phyloP scores from a whole-genome alignment of 2,113 vertebrate species.

The Bubo blakistoni region DNA sequence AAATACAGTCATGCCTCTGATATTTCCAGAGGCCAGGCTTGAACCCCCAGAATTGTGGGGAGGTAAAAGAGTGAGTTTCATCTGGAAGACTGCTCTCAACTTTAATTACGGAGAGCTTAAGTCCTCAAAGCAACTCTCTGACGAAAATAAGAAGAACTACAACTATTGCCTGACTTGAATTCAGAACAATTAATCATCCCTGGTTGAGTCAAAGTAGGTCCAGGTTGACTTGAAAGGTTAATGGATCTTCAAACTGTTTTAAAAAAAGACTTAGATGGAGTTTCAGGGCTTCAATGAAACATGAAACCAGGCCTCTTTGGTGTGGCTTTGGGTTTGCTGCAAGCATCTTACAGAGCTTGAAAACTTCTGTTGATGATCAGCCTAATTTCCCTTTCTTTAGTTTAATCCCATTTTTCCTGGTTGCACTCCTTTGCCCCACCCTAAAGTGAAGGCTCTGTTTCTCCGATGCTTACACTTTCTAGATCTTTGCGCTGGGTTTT shows the following conservation, averaged over 20 bases:
- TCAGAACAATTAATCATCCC: neutral
- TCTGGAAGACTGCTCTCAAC: neutral
- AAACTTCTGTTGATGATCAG: constrained; percentile 34
- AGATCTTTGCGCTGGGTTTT: neutral
- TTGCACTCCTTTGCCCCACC: neutral
- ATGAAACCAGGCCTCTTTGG: constrained; percentile 25
- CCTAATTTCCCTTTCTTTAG: constrained; percentile 17
- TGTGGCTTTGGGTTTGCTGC: constrained; percentile 48
- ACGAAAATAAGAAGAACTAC: neutral
- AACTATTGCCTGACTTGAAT: neutral
- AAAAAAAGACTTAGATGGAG: neutral
- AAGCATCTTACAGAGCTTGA: constrained; percentile 30
- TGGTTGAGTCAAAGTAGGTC: constrained; percentile 3
- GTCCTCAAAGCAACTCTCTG: neutral
- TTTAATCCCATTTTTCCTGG: constrained; percentile 39
- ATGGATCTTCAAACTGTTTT: constrained; percentile 14
- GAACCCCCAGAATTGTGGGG: neutral
- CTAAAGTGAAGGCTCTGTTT: neutral
- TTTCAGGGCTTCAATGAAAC: constrained; percentile 5
- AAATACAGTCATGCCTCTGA: neutral
- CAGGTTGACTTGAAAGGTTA: constrained; percentile 46
- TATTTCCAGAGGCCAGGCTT: neutral
- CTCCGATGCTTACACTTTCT: neutral
- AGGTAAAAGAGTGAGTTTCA: neutral
- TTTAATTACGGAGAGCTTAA: neutral